Evolutionary conservation across 2,113 vertebrate genomes (phyloP).

Genomic region (Upupa epops): DNA sequence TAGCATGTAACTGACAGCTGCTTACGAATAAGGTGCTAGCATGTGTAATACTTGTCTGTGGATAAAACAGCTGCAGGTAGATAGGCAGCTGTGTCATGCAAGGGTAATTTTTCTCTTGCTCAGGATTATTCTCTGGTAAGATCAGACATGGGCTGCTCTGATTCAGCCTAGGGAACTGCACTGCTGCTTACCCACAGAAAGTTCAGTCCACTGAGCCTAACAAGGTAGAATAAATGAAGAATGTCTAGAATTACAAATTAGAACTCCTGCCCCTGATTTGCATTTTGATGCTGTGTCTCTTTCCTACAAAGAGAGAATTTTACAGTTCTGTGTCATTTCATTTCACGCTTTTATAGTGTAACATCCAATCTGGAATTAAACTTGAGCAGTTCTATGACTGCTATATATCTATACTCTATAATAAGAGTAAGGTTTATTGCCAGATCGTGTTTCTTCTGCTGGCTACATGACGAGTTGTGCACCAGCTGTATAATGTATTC

Average conservation of each 20-base stretch:
- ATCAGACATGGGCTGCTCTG: background rate
- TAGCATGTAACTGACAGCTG: background rate
- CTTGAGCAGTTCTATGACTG: background rate
- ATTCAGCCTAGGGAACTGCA: background rate
- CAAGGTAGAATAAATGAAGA: background rate
- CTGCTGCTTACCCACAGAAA: background rate
- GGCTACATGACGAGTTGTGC: slow-evolving; percentile 44
- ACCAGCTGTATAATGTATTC: slow-evolving; percentile 54
- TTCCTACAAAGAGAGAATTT: background rate
- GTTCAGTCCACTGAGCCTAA: background rate
- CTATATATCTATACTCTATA: too few species aligned
- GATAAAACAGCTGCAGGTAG: background rate
- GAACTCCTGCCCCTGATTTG: background rate
- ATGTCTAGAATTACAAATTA: background rate
- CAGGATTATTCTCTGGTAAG: background rate
- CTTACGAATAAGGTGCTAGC: background rate
- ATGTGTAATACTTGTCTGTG: background rate
- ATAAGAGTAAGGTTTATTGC: slow-evolving; percentile 43
- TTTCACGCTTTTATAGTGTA: slow-evolving; percentile 13
- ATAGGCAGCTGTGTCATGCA: background rate
- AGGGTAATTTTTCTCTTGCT: background rate
- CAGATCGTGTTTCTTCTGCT: slow-evolving; percentile 52
- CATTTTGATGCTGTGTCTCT: background rate
- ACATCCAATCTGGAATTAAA: slow-evolving; percentile 10
- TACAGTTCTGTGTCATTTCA: background rate